Base-by-base conservation (phyloP, 2,888 invertebrate genomes). In the Andrena hattorfiana region DNA sequence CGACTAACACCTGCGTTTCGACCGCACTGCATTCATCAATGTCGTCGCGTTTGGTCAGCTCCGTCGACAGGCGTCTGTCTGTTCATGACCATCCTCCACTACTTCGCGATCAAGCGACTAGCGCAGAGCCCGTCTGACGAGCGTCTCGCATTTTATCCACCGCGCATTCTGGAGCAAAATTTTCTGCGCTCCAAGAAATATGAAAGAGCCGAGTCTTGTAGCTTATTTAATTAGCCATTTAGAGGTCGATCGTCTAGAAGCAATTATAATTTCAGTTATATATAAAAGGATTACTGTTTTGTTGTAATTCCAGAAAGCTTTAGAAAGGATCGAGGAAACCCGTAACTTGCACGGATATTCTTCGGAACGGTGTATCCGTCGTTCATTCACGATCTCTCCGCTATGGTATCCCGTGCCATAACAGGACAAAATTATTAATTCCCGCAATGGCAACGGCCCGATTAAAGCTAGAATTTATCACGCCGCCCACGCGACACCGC, bases 391-490 rank as follows among this genome's bases (percentile, higher is more conserved):
- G 56, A 75, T 59, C 67, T 71, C 56, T 64, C 74, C 42, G 13
- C 23, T 26, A 48, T 13, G 69, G 42, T 67, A 42, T 16, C 56
- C 69, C 42, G 68, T 54, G n/a, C 69, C 64, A 78, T 70, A 78
- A 60, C 69, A 84, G 78, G 63, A 66, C 48, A 80, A 80, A 87
- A 87, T 87, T 87, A 86, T 87, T 88, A 87, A 87, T 87, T 87
- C 87, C 81, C 67, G 70, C 87, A 84, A 81, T 71, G 82, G 80
- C 77, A 71, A 71, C 73, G 75, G 70, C 30, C 66, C 87, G 88
- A 88, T 87, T 87, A 88, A 86, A 71, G 78, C 64, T 49, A 35
- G 75, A 88, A 86, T 88, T 88, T 88, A 88, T 88, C 77, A 60
- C 70, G 35, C 42, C 87, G 76, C 86, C 86, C 88, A 88, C 87